Evolutionary conservation across 1,140 invertebrate genomes (phyloP), one percentile per base, ranked within the genome.

Genomic region (Drosophila eugracilis): DNA sequence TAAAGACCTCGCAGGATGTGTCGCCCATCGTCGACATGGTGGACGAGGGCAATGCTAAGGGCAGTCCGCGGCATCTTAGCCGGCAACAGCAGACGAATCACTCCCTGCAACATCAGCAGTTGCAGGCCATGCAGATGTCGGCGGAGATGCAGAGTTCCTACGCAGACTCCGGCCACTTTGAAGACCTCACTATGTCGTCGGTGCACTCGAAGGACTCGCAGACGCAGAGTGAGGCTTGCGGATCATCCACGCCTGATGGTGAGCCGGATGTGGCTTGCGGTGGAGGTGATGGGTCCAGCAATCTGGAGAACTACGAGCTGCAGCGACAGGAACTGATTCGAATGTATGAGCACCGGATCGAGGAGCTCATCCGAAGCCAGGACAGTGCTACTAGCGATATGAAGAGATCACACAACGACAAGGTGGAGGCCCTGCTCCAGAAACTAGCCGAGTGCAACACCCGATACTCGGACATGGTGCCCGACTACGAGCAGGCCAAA

Each of bases 161-260:
- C 75, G 95, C 96, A 14, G 96, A 97, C 92, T 97, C 96, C 3
- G 96, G 96, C 6, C 95, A 97, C 92, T 97, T 96, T 92, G 96
- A 97, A 91, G 96, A 97, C 92, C 92, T 95, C 39, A 94, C 94
- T 34, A 94, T 94, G 76, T 95, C 95, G 37, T 95, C 95, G 39
- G 91, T 95, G 69, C 93, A 95, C 90, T 96, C 95, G 26, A 96
- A 96, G 91, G 95, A 96, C 74, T 95, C 94, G 65, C 86, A 93
- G 24, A 93, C 93, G 32, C 93, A 93, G 74, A 93, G 94, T 75
- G 93, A 92, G 26, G 92, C 93, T 28, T 93, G 93, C 34, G 93
- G 92, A 53, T 93, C 92, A 28, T 92, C 93, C 73, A 75, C 92
- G 0, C 67, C 71, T 6, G 66, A 65, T 19, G 69, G 42, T 0